phyloP scores from a whole-genome alignment of 2,113 vertebrate species.

The Myotis brandtii region DNA sequence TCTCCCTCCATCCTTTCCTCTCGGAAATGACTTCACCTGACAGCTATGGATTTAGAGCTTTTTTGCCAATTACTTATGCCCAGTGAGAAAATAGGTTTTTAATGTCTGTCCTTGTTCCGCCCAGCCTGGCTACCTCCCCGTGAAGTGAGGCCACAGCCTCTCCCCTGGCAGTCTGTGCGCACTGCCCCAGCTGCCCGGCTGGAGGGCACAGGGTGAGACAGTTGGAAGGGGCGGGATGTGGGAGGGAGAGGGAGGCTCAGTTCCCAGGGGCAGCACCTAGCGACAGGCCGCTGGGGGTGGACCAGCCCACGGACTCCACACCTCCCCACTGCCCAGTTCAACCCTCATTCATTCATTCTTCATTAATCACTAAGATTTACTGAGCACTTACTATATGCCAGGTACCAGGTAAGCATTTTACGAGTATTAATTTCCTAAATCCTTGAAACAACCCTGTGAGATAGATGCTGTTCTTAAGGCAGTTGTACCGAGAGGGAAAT shows the following conservation, averaged over 20 bases:
- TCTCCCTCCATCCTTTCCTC: constrained; percentile 47
- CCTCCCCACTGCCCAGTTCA: neutral
- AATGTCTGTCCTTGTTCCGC: constrained; percentile 73
- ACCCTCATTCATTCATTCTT: neutral
- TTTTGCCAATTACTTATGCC: constrained; percentile 77
- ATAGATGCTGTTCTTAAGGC: neutral
- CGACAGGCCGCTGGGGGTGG: neutral
- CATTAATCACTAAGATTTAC: neutral
- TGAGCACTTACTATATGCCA: neutral
- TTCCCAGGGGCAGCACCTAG: neutral
- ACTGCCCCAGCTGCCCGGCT: neutral
- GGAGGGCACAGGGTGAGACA: rapidly evolving
- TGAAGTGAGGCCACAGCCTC: neutral
- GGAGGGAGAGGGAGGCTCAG: neutral
- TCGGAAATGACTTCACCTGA: constrained; percentile 74
- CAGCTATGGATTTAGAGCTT: constrained; percentile 74
- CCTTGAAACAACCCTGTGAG: neutral
- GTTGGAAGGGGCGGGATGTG: neutral
- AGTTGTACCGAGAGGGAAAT: constrained; percentile 1
- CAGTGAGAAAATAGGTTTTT: constrained; percentile 72
- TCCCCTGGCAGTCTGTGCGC: neutral
- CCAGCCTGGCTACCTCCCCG: neutral
- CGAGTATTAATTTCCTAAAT: neutral
- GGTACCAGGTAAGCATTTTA: neutral
- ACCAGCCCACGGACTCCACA: neutral